These are phyloP conservation scores for Neria commutata DNA, from an alignment of 2,888 invertebrate species.

Conservation along the genomic window DNA sequence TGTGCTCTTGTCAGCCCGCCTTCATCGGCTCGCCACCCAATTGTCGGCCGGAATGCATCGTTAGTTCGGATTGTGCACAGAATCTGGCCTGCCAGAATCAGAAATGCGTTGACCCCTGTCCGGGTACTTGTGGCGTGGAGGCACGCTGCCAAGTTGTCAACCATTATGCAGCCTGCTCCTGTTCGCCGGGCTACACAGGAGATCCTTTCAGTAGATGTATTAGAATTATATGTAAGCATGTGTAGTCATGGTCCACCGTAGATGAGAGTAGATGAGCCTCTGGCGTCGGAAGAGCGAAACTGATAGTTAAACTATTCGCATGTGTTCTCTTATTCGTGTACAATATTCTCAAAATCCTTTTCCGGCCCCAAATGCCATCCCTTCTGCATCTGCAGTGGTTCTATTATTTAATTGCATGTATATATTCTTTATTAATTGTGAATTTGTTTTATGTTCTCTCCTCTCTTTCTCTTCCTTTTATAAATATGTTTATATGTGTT, in stretches of 20 bases:
- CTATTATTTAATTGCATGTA: constrained; percentile 24
- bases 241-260: constrained; percentile 25
- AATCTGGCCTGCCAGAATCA: constrained; percentile 80
- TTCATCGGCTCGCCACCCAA: constrained; percentile 80
- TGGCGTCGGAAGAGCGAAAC: neutral
- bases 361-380: constrained; percentile 15
- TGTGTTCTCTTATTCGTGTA: neutral
- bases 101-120: constrained; percentile 82
- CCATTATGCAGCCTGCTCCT: constrained; percentile 87
- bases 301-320: neutral
- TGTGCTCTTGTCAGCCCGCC: constrained; percentile 77
- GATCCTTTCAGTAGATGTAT: constrained; percentile 78
- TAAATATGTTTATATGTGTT: constrained; percentile 23
- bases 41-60: constrained; percentile 82
- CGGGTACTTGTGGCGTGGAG: constrained; percentile 80
- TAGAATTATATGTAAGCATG: constrained; percentile 69
- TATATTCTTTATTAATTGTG: constrained; percentile 22
- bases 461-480: constrained; percentile 12
- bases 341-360: neutral
- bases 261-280: neutral
- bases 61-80: constrained; percentile 82
- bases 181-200: constrained; percentile 77
- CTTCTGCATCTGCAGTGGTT: too few species aligned
- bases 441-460: constrained; percentile 26
- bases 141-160: constrained; percentile 84